phyloP scores from a whole-genome alignment of 2,113 vertebrate genomes.

The Notothenia rossii region DNA sequence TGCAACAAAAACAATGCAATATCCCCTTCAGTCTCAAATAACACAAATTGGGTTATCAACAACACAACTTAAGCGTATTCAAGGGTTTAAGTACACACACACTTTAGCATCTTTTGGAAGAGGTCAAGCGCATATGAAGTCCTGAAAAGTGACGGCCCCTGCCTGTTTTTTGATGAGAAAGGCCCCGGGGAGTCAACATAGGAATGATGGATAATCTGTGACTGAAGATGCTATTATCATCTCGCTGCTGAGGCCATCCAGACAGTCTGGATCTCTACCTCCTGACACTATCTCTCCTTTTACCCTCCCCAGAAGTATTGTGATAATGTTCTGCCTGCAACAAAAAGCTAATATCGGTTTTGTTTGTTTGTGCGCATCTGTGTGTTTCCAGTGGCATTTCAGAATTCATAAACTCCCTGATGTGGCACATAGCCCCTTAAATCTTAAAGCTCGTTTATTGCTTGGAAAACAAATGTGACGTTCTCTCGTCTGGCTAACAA shows the following conservation, averaged over 20 bases:
- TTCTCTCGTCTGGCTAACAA: slow-evolving; percentile 15
- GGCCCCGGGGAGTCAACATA: slow-evolving; percentile 65
- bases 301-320: neutral
- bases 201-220: slow-evolving; percentile 68
- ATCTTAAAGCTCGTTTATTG: slow-evolving; percentile 38
- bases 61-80: slow-evolving; percentile 27
- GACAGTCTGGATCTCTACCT: slow-evolving; percentile 39
- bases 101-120: slow-evolving; percentile 65
- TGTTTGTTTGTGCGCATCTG: slow-evolving; percentile 12
- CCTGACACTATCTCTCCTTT: slow-evolving; percentile 24
- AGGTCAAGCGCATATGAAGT: slow-evolving; percentile 66
- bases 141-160: slow-evolving; percentile 50
- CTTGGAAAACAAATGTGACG: slow-evolving; percentile 26
- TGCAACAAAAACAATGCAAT: too few relatives aligned
- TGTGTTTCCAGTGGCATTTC: slow-evolving; percentile 29
- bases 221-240: slow-evolving; percentile 61
- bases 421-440: slow-evolving; percentile 11
- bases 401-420: slow-evolving; percentile 23
- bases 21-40: too few relatives aligned
- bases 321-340: slow-evolving; percentile 18
- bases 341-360: slow-evolving; percentile 26
- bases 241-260: slow-evolving; percentile 31
- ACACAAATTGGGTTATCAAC: too few relatives aligned
- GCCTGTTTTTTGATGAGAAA: slow-evolving; percentile 56
- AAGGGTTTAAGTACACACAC: slow-evolving; percentile 42